These are phyloP conservation scores for Antheraea mylitta DNA, from an alignment of 1,140 invertebrate genomes.

Conservation along the genomic window DNA sequence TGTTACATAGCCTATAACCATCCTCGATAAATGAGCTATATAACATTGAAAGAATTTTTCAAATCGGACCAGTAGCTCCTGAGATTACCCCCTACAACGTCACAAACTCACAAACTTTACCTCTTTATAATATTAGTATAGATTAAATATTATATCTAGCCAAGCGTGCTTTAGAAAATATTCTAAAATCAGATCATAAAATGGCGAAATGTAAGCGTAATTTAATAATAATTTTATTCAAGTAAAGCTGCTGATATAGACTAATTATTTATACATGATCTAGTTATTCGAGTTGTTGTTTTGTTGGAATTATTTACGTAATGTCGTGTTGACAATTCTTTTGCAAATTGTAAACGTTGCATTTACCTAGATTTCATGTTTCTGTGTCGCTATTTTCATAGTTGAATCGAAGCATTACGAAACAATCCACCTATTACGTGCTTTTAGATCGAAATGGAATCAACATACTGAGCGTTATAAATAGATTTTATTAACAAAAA, in stretches of 20 bases:
- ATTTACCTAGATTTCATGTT: conserved; percentile 7
- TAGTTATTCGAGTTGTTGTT: not conserved
- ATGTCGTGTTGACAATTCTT: not conserved
- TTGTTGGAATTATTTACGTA: not conserved
- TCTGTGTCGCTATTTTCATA: not conserved
- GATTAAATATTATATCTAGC: no score
- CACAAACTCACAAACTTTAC: no score
- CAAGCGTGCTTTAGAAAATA: no score
- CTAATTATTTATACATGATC: not conserved
- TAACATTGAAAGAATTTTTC: no score
- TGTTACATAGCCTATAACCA: no score
- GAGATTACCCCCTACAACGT: no score
- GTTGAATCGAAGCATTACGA: conserved; percentile 42
- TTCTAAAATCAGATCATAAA: no score
- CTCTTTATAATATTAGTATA: no score
- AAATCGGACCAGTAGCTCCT: no score
- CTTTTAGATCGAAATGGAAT: conserved; percentile 48
- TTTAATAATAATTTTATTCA: no score
- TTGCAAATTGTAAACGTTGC: conserved; percentile 1
- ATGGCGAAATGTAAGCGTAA: no score
- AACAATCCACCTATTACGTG: conserved; percentile 12
- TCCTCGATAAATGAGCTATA: no score
- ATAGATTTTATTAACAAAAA: conserved; percentile 37
- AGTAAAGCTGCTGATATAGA: not conserved
- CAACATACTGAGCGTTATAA: conserved; percentile 45